phyloP scores from a whole-genome alignment of 2,113 vertebrate species.

The Halichoeres trimaculatus region DNA sequence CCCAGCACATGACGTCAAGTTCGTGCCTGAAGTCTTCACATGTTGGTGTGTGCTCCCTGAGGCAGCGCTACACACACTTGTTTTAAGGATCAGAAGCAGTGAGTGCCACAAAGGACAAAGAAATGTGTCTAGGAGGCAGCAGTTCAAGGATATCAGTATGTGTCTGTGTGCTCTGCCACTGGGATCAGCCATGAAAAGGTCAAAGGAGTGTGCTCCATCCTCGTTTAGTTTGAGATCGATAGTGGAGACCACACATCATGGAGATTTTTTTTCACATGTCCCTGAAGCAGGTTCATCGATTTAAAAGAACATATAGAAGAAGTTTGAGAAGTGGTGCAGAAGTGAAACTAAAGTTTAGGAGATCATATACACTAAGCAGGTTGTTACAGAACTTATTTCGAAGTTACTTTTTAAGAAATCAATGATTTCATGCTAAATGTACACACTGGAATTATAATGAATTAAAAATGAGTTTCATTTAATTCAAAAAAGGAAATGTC shows the following conservation, averaged over 20 bases:
- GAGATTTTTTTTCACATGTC: conserved; percentile 8
- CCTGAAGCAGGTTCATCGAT: background rate
- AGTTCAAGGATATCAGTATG: conserved; percentile 53
- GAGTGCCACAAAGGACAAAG: conserved; percentile 9
- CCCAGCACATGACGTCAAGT: background rate
- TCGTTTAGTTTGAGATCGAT: conserved; percentile 54
- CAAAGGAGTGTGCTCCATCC: conserved; percentile 62
- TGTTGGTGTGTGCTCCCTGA: background rate
- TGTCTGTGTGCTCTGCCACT: conserved; percentile 19
- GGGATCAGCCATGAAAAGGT: conserved; percentile 65
- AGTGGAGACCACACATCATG: conserved; percentile 31
- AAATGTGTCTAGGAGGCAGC: conserved; percentile 23
- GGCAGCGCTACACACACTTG: conserved; percentile 23
- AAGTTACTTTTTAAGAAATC: no score
- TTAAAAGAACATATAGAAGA: background rate
- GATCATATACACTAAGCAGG: background rate
- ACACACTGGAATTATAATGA: no score
- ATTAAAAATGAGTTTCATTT: no score
- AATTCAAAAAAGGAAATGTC: no score
- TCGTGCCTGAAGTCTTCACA: background rate
- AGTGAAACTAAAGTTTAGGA: background rate
- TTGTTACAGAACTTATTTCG: background rate
- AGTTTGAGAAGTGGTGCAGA: background rate
- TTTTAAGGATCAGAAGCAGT: conserved; percentile 22
- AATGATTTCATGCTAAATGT: no score